Conservation (phyloP, 1,140 invertebrate genomes). For the Drosophila tropicalis region DNA sequence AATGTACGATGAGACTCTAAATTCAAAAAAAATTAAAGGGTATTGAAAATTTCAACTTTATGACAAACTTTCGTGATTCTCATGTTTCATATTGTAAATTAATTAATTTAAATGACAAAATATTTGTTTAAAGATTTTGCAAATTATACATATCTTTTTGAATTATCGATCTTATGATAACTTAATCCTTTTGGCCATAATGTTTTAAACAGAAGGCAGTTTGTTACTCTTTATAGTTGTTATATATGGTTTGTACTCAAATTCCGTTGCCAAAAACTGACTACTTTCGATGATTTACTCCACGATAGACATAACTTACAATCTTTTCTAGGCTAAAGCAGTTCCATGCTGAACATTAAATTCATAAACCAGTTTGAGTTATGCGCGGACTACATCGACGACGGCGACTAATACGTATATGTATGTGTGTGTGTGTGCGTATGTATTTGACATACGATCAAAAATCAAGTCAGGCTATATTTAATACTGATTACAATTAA, state of each 20-base stretch:
- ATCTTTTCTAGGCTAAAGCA: background rate
- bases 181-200: too few relatives aligned
- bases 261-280: background rate
- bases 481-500: constrained; percentile 59
- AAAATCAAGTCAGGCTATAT: constrained; percentile 42
- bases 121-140: too few relatives aligned
- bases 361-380: constrained; percentile 64
- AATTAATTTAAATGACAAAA: too few relatives aligned
- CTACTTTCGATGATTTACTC: background rate
- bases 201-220: too few relatives aligned
- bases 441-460: constrained; percentile 57
- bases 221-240: too few relatives aligned
- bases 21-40: too few relatives aligned
- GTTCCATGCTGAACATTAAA: constrained; percentile 8
- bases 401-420: background rate
- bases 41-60: too few relatives aligned
- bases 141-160: too few relatives aligned
- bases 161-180: too few relatives aligned
- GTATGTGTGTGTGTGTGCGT: background rate
- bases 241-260: background rate
- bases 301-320: background rate
- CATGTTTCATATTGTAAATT: too few relatives aligned
- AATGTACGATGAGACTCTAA: too few relatives aligned
- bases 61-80: too few relatives aligned
- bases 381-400: constrained; percentile 44